A percentile compares a stretch with the other conserved stretches of the same genome.
phyloP scores from a whole-genome alignment of 2,888 invertebrate species.

The Drosophila greeni region DNA sequence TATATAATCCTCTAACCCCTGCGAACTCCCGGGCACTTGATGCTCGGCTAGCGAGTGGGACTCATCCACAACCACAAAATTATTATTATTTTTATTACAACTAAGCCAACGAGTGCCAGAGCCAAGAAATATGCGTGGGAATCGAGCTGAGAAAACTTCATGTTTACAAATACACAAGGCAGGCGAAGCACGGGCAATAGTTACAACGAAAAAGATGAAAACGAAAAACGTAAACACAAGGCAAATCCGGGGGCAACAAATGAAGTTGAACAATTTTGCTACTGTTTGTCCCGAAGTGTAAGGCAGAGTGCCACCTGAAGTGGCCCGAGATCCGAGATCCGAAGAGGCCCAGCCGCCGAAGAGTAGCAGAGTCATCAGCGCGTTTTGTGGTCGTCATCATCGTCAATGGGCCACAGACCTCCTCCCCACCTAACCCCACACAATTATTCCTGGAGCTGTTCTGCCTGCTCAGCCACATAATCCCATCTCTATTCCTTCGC shows the following conservation, averaged over 20 bases:
- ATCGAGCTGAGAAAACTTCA: constrained; percentile 58
- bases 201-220: constrained; percentile 44
- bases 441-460: constrained; percentile 24
- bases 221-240: constrained; percentile 28
- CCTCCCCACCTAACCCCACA: constrained; percentile 41
- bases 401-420: constrained; percentile 17
- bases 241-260: constrained; percentile 47
- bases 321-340: constrained; percentile 15
- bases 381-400: constrained; percentile 54
- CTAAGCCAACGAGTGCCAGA: constrained; percentile 19
- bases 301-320: constrained; percentile 37
- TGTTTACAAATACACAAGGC: constrained; percentile 46
- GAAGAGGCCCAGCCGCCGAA: constrained; percentile 19
- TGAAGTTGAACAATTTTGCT: constrained; percentile 66
- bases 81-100: constrained; percentile 55
- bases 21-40: constrained; percentile 38
- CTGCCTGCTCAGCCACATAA: constrained; percentile 14
- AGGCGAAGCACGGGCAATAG: constrained; percentile 15
- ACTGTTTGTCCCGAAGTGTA: constrained; percentile 54
- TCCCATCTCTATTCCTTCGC: constrained; percentile 28
- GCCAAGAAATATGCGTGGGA: constrained; percentile 66
- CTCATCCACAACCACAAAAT: constrained; percentile 39
- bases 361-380: constrained; percentile 50
- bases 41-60: constrained; percentile 19
- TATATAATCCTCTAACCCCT: constrained; percentile 36